Percentiles rank a stretch among this genome's conserved stretches.
These are phyloP conservation scores for Epinotia demarniana DNA, from an alignment of 2,888 invertebrate genomes.

Conservation along the genomic window DNA sequence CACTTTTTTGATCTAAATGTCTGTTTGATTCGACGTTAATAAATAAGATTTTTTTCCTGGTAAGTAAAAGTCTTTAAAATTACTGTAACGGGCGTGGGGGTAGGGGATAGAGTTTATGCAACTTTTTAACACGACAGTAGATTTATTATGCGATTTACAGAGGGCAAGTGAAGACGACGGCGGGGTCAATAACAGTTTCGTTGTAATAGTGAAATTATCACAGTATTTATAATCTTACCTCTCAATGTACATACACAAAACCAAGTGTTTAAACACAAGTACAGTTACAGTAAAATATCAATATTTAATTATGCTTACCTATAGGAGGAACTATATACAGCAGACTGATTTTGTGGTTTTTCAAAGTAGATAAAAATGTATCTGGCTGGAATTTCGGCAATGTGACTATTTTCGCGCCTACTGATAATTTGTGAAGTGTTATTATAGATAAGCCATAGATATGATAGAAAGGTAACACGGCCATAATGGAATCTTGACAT, in stretches of 20 bases:
- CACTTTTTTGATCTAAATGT: no score
- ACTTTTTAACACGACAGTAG: no score
- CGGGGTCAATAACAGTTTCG: no score
- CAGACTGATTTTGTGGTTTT: conserved; percentile 84
- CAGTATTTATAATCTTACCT: neutral
- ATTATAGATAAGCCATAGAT: conserved; percentile 88
- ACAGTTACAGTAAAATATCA: no score
- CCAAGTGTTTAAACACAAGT: no score
- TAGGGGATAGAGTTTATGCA: no score
- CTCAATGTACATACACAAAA: neutral
- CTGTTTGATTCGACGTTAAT: neutral
- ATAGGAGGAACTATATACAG: conserved; percentile 91
- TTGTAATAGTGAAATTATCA: neutral
- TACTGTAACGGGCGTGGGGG: no score
- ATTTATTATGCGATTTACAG: no score
- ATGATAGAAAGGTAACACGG: conserved; percentile 91
- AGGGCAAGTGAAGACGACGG: no score
- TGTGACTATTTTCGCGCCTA: conserved; percentile 87
- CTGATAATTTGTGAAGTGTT: conserved; percentile 82
- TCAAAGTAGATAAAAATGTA: conserved; percentile 86
- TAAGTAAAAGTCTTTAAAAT: no score
- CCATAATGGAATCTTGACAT: conserved; percentile 85
- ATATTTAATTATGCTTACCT: conserved; percentile 67
- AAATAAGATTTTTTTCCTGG: no score
- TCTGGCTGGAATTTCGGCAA: conserved; percentile 89